Percentiles rank a stretch among this genome's conserved stretches.
These are phyloP conservation scores for Drosophila malerkotliana DNA, from an alignment of 1,140 invertebrate genomes.

Conservation along the genomic window DNA sequence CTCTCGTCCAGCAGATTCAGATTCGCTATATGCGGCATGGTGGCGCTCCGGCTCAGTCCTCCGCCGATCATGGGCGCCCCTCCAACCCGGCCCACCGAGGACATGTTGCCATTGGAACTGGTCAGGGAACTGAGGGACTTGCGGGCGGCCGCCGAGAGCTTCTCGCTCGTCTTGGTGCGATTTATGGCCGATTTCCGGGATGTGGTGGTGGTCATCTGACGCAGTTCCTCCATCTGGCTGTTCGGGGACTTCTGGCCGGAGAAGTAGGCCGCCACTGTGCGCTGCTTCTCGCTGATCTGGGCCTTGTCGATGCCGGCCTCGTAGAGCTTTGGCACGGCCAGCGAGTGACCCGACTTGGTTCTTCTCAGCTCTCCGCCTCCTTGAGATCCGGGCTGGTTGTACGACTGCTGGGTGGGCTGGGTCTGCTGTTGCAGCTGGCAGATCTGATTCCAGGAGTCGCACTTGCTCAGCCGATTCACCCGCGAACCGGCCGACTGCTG, in stretches of 20 bases:
- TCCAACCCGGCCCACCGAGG: conserved; percentile 72
- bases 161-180: conserved; percentile 84
- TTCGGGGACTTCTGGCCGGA: conserved; percentile 83
- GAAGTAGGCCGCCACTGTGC: conserved; percentile 92
- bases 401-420: conserved; percentile 22
- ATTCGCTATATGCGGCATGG: conserved; percentile 89
- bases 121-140: conserved; percentile 76
- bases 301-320: conserved; percentile 91
- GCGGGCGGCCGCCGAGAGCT: conserved; percentile 83
- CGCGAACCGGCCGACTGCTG: conserved; percentile 45
- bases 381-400: conserved; percentile 50
- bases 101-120: conserved; percentile 74
- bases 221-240: conserved; percentile 52
- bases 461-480: conserved; percentile 87
- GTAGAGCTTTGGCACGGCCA: conserved; percentile 90
- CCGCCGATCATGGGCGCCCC: conserved; percentile 52
- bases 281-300: conserved; percentile 89
- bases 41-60: conserved; percentile 88
- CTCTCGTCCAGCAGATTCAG: conserved; percentile 87
- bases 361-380: conserved; percentile 85
- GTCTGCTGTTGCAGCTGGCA: conserved; percentile 71
- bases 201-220: conserved; percentile 46
- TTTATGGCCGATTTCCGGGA: conserved; percentile 84
- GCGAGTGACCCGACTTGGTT: conserved; percentile 89
- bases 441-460: conserved; percentile 92